Evolutionary conservation across 2,797 vertebrate species (phyloP), one percentile per base, ranked within the genome.

Genomic region (Florisuga fusca): DNA sequence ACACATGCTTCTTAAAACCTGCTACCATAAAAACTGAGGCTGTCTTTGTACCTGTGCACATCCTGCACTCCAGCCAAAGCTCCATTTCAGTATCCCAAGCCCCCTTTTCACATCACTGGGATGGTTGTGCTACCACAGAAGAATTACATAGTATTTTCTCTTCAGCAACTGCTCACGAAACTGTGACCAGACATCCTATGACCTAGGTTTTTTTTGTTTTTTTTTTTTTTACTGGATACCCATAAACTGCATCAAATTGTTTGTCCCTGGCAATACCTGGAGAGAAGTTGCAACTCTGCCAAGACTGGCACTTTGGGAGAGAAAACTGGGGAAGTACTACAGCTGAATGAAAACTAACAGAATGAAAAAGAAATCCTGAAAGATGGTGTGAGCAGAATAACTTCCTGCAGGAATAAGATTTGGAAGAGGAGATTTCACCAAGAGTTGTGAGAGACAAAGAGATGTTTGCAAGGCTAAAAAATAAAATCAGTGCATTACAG

Each of bases 41-140:
- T 84, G 19, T 31, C 63, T 96, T 48, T 57, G 36, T 94, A 93
- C 93, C 94, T 95, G 82, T 45, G 78, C 68, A 73, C 69, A 38
- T 17, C 73, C 87, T 58, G 41, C 26, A 10, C 11, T 51, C n/a
- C 43, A 16, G 26, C 34, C 71, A 79, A 81, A 82, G 63, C 63
- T 48, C 43, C 15, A 6, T 29, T 41, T 53, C 82, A 18, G 36
- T 1, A 18, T 13, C 57, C 34, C 7, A 2, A 93, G 62, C 38
- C 55, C 59, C 50, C 63, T n/a, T 48, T 27, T 88, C 55, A 15
- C 6, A 1, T 10, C 63, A 38, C 85, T 26, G 12, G n/a, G 48
- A 33, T 23, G 14, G 51, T 11, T 78, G 20, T 81, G 38, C 61
- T 62, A 8, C 76, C 61, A 48, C 1, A 31, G 59, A 63, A 36